These are phyloP conservation scores for Capra hircus DNA, from an alignment of 2,113 vertebrate species.

Conservation along the genomic window DNA sequence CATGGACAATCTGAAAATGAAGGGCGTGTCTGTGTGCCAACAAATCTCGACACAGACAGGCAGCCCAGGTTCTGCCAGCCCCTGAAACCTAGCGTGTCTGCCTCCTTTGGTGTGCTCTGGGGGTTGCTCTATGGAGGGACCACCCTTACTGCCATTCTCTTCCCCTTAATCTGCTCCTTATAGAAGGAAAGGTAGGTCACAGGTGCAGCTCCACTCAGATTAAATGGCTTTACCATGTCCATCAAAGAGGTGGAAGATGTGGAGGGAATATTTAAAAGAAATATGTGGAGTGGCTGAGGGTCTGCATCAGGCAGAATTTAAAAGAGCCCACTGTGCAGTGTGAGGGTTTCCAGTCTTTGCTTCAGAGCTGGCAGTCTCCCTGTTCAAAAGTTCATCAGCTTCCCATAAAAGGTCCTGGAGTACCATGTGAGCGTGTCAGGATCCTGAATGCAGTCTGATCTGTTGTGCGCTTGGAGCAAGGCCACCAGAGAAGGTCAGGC, in stretches of 20 bases:
- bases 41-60: background rate
- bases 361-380: background rate
- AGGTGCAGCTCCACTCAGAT: background rate
- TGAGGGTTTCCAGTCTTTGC: background rate
- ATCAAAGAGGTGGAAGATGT: background rate
- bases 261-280: background rate
- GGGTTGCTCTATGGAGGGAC: background rate
- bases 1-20: background rate
- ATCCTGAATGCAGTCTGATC: background rate
- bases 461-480: background rate
- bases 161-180: background rate
- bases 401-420: background rate
- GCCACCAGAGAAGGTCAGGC: background rate
- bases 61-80: background rate
- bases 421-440: background rate
- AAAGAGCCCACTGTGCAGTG: background rate
- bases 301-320: background rate
- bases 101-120: background rate
- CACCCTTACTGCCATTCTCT: background rate
- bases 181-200: background rate
- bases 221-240: background rate
- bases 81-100: background rate
- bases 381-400: background rate
- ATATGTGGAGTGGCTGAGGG: background rate
- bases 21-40: background rate